Evolutionary conservation across 2,888 invertebrate species (phyloP).

Genomic region (Psylliodes chrysocephalus): DNA sequence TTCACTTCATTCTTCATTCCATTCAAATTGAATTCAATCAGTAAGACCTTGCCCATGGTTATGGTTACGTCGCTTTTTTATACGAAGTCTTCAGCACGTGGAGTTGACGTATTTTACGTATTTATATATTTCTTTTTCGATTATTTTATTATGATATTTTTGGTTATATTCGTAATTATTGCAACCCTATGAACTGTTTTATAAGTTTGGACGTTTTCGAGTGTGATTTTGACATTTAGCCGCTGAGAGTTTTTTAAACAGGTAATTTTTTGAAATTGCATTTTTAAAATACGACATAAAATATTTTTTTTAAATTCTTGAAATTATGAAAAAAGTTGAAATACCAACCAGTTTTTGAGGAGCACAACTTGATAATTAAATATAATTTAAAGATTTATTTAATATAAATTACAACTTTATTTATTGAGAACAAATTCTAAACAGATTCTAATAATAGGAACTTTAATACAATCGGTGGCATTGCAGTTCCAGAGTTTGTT

Average conservation of each 20-base stretch:
- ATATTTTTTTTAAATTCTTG: no score
- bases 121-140: not conserved
- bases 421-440: no score
- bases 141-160: not conserved
- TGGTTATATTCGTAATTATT: not conserved
- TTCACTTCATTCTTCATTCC: no score
- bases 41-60: not conserved
- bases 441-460: no score
- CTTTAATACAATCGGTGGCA: no score
- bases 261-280: not conserved
- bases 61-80: conserved; percentile 1
- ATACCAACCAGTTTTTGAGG: no score
- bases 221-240: not conserved
- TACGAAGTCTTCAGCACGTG: not conserved
- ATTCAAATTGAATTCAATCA: not conserved
- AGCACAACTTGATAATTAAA: no score
- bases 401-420: no score
- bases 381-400: no score
- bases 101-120: conserved; percentile 6
- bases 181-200: not conserved
- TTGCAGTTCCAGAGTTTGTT: no score
- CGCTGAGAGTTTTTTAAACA: not conserved
- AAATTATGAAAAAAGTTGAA: no score
- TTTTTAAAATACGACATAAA: no score
- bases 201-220: not conserved